Base-by-base conservation (phyloP, 2,113 vertebrate species). In the Cercopithecus mona region DNA sequence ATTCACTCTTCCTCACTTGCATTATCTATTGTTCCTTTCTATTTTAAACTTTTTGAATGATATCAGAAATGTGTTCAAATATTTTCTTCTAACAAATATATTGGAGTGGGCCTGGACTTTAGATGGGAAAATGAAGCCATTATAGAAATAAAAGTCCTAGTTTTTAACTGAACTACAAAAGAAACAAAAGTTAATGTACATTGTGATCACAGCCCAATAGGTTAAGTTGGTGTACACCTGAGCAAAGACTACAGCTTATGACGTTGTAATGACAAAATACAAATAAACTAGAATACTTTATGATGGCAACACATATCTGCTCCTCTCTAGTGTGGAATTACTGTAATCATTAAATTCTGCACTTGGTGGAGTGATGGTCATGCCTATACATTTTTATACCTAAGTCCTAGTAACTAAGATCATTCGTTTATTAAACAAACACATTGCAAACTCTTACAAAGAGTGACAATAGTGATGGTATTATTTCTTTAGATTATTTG, bases 41-140 rank as follows among this genome's bases (percentile, higher is more conserved):
- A 38, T 85, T 83, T 92, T 90, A 96, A 72, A 2, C 13, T 86
- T 90, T 88, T 78, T 38, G 57, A 94, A 79, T 91, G 57, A 35
- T 95, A 79, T 85, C 76, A 95, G 81, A 78, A 94, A 88, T 64
- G 35, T 91, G 23, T 82, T 93, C 59, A 91, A 85, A 68, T 90
- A 64, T 91, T 93, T 84, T 85, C 84, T 52, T 88, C 16, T 93
- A 93, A 48, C 48, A 95, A 97, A 25, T 82, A 43, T 68, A n/a
- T 76, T 90, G 16, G 4, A 82, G 22, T 78, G 38, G 55, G 84
- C 17, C 72, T 96, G 57, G 18, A 50, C 45, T 50, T 94, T 61
- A 48, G 38, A 50, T 87, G 76, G 64, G 22, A 93, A 97, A 95
- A 90, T 88, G 76, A 96, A 84, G 9, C 3, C 22, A 79, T 85